A percentile compares a stretch with the other conserved stretches of the same genome.
These are phyloP conservation scores for Addax nasomaculatus DNA, from an alignment of 2,113 vertebrate species.

Conservation along the genomic window DNA sequence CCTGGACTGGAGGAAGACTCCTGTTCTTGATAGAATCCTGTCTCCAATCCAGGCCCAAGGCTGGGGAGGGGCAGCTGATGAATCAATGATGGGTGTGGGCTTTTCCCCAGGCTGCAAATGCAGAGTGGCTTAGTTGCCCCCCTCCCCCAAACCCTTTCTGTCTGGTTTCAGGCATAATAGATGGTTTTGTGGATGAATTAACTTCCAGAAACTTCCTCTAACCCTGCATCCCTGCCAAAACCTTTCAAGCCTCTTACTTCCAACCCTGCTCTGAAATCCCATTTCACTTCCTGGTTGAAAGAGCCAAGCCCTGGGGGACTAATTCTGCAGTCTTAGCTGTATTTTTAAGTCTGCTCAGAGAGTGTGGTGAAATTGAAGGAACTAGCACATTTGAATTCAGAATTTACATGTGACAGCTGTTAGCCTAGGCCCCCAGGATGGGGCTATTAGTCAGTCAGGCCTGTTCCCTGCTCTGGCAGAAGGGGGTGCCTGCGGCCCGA, in stretches of 20 bases:
- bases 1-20: not conserved
- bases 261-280: not conserved
- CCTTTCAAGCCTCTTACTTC: not conserved
- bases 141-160: not conserved
- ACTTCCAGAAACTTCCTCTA: not conserved
- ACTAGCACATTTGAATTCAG: not conserved
- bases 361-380: not conserved
- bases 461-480: not conserved
- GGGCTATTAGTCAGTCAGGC: not conserved
- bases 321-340: not conserved
- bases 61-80: not conserved
- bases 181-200: not conserved
- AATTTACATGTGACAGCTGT: not conserved
- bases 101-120: not conserved
- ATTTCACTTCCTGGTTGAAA: not conserved
- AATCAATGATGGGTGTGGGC: no score
- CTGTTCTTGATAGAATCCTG: not conserved
- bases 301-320: not conserved
- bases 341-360: not conserved
- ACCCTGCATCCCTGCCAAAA: not conserved
- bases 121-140: not conserved
- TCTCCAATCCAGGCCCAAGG: not conserved
- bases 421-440: not conserved
- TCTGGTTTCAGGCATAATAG: not conserved
- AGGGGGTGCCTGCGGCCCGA: accelerated